phyloP scores from a whole-genome alignment of 2,888 invertebrate species.

The Hofmannophila pseudospretella region DNA sequence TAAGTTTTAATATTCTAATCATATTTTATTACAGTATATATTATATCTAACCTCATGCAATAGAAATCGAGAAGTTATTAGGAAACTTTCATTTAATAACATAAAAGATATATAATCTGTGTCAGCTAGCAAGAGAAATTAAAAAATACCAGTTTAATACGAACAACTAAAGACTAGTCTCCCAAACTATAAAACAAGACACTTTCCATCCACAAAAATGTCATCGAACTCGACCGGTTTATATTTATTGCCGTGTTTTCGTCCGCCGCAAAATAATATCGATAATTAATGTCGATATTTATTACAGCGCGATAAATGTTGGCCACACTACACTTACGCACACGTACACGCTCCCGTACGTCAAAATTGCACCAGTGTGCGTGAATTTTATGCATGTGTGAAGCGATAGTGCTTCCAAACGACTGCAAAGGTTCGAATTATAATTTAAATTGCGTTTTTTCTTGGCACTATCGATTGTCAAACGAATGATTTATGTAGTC shows the following conservation, averaged over 20 bases:
- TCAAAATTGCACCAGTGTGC: constrained; percentile 8
- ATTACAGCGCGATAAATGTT: constrained; percentile 33
- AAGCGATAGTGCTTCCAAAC: constrained; percentile 21
- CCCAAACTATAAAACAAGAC: constrained; percentile 14
- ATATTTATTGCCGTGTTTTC: constrained; percentile 32
- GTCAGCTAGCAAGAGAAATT: background rate
- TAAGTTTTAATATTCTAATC: too few relatives aligned
- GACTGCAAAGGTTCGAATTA: constrained; percentile 34
- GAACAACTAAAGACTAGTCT: constrained; percentile 12
- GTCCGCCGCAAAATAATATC: constrained; percentile 35
- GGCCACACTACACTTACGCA: constrained; percentile 9
- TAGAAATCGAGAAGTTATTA: too few relatives aligned
- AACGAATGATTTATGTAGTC: constrained; percentile 25
- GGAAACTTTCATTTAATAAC: background rate
- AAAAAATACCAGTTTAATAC: background rate
- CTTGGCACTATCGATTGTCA: constrained; percentile 24
- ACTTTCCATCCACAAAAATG: constrained; percentile 26
- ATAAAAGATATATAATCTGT: background rate
- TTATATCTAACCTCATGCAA: too few relatives aligned
- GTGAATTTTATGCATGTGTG: constrained; percentile 8
- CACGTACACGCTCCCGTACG: background rate
- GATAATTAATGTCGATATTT: constrained; percentile 46
- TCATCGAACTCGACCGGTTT: constrained; percentile 25
- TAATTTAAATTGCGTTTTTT: constrained; percentile 35
- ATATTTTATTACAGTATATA: background rate